Evolutionary conservation across 2,113 vertebrate genomes (phyloP), one percentile per base, ranked within the genome.

Genomic region (Phylloscopus trochilus): DNA sequence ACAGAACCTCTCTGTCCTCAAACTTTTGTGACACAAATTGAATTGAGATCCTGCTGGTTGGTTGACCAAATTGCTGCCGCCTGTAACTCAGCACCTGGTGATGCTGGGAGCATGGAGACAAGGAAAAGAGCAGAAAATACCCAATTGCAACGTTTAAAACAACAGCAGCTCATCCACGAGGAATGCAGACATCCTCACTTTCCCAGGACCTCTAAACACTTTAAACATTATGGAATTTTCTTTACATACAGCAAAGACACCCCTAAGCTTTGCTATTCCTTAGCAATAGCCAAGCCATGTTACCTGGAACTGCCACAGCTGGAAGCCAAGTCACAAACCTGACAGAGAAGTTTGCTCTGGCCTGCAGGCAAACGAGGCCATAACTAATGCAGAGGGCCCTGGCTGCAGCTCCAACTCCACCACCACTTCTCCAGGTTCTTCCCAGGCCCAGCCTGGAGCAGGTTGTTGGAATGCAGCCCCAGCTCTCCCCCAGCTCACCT

Each of bases 401-500:
- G 17, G 11, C 24, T 64, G 44, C 67, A 90, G 56, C 66, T 55
- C 77, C 82, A 66, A 2, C 43, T 51, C 28, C 69, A 77, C 2
- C 10, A 28, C 7, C 20, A 11, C 17, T 53, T 37, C 28, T 58
- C 31, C 49, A 64, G 51, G 27, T 3, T 31, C 37, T 3, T 56
- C n/a, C 27, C 69, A 81, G 15, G 26, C 33, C 15, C 41, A 60
- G 39, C n/a, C 41, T 31, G 8, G 18, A 62, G 30, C 11, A 47
- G 7, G 9, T 5, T 5, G 1, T 0, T 47, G 69, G 43, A 81
- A 41, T 7, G 8, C 22, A 62, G 68, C 17, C 55, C 23, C 2
- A 1, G 39, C 33, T 86, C 43, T 43, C 10, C 26, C 17, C 10
- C 27, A 60, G 47, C 49, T 47, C 66, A 13, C 30, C 60, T 5